Evolutionary conservation across 1,140 invertebrate species (phyloP).

Genomic region (Drepana arcuata): DNA sequence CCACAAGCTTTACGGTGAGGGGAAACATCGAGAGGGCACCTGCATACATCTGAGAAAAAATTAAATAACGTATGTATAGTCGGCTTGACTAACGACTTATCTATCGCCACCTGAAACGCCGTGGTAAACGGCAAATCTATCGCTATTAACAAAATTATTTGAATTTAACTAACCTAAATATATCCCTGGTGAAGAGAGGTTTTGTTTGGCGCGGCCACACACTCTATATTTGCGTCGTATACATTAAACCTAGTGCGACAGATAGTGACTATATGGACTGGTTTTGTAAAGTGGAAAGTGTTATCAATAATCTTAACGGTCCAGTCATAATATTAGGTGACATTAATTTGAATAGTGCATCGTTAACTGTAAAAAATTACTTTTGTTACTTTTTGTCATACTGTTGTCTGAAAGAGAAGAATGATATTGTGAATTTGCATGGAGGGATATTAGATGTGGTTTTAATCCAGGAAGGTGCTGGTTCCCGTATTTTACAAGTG

Average conservation of each 20-base stretch:
- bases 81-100: too few species aligned
- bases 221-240: slow-evolving; percentile 12
- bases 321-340: slow-evolving; percentile 3
- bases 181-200: too few species aligned
- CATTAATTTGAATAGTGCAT: slow-evolving; percentile 8
- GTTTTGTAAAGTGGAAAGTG: slow-evolving; percentile 9
- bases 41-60: too few species aligned
- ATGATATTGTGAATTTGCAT: slow-evolving; percentile 3
- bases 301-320: slow-evolving; percentile 1
- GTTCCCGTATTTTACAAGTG: too few species aligned
- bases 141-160: too few species aligned
- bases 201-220: background rate
- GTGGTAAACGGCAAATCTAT: too few species aligned
- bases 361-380: slow-evolving; percentile 3
- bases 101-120: too few species aligned
- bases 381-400: slow-evolving; percentile 4
- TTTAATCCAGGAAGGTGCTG: slow-evolving; percentile 1
- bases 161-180: too few species aligned
- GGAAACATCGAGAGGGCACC: too few species aligned
- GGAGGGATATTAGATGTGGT: slow-evolving; percentile 8
- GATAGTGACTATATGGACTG: slow-evolving; percentile 7
- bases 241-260: slow-evolving; percentile 17
- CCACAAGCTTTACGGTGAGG: too few species aligned
- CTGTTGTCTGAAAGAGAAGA: too few species aligned
- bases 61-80: too few species aligned